These are phyloP conservation scores for Nematostella vectensis DNA, from an alignment of 92 coral and sea anemone genomes.

Conservation along the genomic window DNA sequence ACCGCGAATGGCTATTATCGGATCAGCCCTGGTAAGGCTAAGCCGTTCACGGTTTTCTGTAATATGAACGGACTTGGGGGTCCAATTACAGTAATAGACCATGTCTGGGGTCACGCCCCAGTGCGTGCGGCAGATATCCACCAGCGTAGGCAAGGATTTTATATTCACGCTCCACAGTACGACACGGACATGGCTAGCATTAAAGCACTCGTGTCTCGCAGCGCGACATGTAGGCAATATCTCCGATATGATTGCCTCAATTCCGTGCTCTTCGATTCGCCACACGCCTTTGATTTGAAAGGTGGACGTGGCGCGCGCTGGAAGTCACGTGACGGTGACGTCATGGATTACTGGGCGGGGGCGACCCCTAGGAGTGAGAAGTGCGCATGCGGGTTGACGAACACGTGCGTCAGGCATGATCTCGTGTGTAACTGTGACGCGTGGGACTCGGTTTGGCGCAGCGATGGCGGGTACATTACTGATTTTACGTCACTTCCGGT, in stretches of 20 bases:
- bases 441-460: constrained; percentile 46
- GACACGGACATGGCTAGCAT: constrained; percentile 29
- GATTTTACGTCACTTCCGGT: constrained; percentile 55
- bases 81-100: constrained; percentile 62
- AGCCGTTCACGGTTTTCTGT: constrained; percentile 65
- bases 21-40: constrained; percentile 47
- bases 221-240: constrained; percentile 62
- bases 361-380: constrained; percentile 66
- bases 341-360: constrained; percentile 84
- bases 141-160: constrained; percentile 28
- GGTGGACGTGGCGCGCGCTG: constrained; percentile 86
- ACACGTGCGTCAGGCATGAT: constrained; percentile 48
- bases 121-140: constrained; percentile 23
- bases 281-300: constrained; percentile 34
- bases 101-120: constrained; percentile 26
- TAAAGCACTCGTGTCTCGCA: constrained; percentile 45
- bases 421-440: constrained; percentile 68
- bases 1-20: constrained; percentile 36
- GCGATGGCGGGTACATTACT: constrained; percentile 56
- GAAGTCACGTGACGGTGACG: constrained; percentile 61
- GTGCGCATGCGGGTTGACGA: constrained; percentile 67
- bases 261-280: constrained; percentile 66
- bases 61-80: constrained; percentile 55
- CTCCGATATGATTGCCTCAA: constrained; percentile 56
- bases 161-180: constrained; percentile 43